phyloP scores from a whole-genome alignment of 2,113 vertebrate genomes.

The Mola mola region DNA sequence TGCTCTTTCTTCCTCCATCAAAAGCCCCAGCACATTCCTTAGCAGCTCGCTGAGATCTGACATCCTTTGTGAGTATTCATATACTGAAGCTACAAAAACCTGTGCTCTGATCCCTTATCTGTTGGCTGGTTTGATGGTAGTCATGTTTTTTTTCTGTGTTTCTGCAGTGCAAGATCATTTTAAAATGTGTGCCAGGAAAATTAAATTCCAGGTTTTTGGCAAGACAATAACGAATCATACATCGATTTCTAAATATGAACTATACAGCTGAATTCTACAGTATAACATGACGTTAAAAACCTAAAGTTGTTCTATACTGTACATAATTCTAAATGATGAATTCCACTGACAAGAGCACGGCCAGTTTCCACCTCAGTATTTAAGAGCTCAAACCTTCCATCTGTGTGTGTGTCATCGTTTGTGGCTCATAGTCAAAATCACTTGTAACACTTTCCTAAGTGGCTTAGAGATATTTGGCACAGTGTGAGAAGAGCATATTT shows the following conservation, averaged over 20 bases:
- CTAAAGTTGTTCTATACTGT: too few relatives aligned
- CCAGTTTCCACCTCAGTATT: slow-evolving; percentile 2
- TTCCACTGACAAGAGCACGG: too few relatives aligned
- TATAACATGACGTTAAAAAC: too few relatives aligned
- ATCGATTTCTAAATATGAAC: too few relatives aligned
- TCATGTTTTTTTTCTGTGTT: slow-evolving; percentile 1
- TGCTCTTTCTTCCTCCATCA: slow-evolving; percentile 81
- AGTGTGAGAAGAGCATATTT: slow-evolving; percentile 8
- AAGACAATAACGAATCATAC: too few relatives aligned
- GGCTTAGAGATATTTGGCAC: slow-evolving; percentile 47
- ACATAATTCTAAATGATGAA: too few relatives aligned
- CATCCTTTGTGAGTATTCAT: slow-evolving; percentile 82
- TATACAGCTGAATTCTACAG: too few relatives aligned
- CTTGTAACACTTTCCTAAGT: slow-evolving; percentile 45
- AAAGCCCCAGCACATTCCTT: slow-evolving; percentile 69
- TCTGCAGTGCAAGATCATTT: slow-evolving; percentile 1
- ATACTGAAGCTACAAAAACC: background rate
- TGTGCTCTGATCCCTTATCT: slow-evolving; percentile 7
- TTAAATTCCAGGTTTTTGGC: too few relatives aligned
- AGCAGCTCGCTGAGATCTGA: slow-evolving; percentile 80
- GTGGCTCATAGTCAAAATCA: slow-evolving; percentile 44
- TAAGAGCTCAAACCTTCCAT: slow-evolving; percentile 37
- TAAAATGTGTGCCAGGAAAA: too few relatives aligned
- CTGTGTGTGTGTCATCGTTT: slow-evolving; percentile 38
- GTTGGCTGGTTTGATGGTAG: background rate